Evolutionary conservation across 2,113 vertebrate genomes (phyloP).

Genomic region (Apistogramma diplotaenia): DNA sequence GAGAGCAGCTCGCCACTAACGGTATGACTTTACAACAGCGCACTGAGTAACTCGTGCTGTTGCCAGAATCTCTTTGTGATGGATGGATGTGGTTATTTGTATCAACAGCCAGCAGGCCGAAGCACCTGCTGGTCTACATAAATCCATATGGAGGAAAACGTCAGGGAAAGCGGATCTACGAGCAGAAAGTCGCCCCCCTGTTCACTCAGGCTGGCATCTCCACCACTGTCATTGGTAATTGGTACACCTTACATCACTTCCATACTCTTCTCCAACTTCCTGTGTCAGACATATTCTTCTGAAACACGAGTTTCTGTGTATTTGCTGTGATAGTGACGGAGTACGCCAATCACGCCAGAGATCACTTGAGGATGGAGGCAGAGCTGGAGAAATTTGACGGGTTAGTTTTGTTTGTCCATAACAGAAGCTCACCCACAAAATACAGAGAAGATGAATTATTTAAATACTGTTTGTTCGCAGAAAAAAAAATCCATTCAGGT

Average conservation of each 20-base stretch:
- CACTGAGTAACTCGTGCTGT: neutral
- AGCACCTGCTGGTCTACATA: constrained; percentile 91
- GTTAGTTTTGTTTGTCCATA: constrained; percentile 74
- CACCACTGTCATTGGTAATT: constrained; percentile 87
- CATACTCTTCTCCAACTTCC: neutral
- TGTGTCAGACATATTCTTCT: neutral
- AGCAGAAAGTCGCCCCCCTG: constrained; percentile 89
- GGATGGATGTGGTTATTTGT: neutral
- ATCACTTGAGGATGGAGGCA: constrained; percentile 82
- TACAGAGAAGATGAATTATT: neutral
- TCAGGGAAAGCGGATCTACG: constrained; percentile 86
- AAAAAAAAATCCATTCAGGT: neutral
- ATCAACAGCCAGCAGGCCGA: constrained; percentile 83
- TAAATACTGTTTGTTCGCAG: neutral
- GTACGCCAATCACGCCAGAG: constrained; percentile 87
- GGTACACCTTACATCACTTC: constrained; percentile 69
- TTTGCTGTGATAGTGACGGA: constrained; percentile 85
- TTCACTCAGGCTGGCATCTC: constrained; percentile 85
- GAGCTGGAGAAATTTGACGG: constrained; percentile 89
- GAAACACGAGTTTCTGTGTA: neutral
- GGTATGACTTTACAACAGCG: constrained; percentile 76
- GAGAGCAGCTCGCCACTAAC: constrained; percentile 82
- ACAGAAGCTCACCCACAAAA: neutral
- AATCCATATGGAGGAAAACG: constrained; percentile 90
- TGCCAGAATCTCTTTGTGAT: neutral